phyloP scores from a whole-genome alignment of 2,888 invertebrate genomes.

The Ophonus ardosiacus region DNA sequence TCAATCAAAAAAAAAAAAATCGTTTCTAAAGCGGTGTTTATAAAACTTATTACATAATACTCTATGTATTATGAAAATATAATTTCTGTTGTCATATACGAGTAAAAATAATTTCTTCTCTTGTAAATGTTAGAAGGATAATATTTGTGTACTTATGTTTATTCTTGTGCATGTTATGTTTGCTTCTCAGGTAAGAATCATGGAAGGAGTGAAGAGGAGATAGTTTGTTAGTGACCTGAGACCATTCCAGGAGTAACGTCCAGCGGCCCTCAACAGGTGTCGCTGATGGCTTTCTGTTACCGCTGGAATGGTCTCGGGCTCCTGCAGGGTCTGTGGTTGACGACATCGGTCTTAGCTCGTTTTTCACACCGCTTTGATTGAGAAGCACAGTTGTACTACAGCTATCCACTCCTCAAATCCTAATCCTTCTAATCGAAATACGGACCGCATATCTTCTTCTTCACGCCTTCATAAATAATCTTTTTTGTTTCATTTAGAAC shows the following conservation, averaged over 20 bases:
- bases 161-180: slow-evolving; percentile 44
- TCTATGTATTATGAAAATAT: no score
- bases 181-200: slow-evolving; percentile 44
- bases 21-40: no score
- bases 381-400: slow-evolving; percentile 67
- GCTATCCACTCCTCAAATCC: slow-evolving; percentile 49
- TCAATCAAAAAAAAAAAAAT: no score
- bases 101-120: no score
- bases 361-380: slow-evolving; percentile 74
- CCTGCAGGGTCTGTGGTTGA: slow-evolving; percentile 71
- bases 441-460: slow-evolving; percentile 31
- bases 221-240: slow-evolving; percentile 45
- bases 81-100: no score
- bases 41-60: no score
- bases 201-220: slow-evolving; percentile 52
- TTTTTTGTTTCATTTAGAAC: not conserved
- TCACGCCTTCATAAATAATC: slow-evolving; percentile 18
- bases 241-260: slow-evolving; percentile 58
- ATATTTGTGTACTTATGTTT: not conserved
- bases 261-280: slow-evolving; percentile 50
- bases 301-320: slow-evolving; percentile 61
- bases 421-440: not conserved
- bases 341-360: slow-evolving; percentile 77
- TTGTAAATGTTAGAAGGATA: no score
- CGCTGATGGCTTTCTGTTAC: slow-evolving; percentile 55